phyloP scores from a whole-genome alignment of 2,888 invertebrate genomes.

The Tetanocera ferruginea region DNA sequence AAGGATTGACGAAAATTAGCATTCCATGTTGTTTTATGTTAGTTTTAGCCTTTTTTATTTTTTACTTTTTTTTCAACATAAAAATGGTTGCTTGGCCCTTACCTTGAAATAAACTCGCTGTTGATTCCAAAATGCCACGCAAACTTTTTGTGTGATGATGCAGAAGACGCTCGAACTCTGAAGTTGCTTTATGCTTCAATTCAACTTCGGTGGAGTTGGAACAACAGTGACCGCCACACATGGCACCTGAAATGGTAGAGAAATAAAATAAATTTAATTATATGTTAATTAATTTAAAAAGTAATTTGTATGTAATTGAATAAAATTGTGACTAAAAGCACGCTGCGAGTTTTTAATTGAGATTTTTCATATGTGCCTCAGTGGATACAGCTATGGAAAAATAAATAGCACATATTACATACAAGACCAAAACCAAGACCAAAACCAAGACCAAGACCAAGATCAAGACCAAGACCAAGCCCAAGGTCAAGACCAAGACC shows the following conservation, averaged over 20 bases:
- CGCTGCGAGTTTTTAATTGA: not conserved
- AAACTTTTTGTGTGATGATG: slow-evolving; percentile 81
- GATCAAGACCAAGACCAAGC: too few relatives aligned
- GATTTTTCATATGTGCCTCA: too few relatives aligned
- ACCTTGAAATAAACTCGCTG: slow-evolving; percentile 83
- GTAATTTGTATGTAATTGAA: too few relatives aligned
- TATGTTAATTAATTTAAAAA: not conserved
- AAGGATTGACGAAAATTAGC: too few relatives aligned
- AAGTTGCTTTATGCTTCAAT: slow-evolving; percentile 65
- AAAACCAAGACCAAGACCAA: too few relatives aligned
- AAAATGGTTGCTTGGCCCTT: slow-evolving; percentile 62
- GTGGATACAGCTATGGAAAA: too few relatives aligned
- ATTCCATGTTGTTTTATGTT: too few relatives aligned
- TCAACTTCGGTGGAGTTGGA: slow-evolving; percentile 67
- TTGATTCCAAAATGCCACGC: slow-evolving; percentile 81
- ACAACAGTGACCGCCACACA: slow-evolving; percentile 69
- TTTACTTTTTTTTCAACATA: too few relatives aligned
- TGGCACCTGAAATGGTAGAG: slow-evolving; percentile 61
- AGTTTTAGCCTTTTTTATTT: too few relatives aligned
- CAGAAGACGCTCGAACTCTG: slow-evolving; percentile 77
- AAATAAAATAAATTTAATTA: slow-evolving; percentile 14
- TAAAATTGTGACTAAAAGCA: not conserved
- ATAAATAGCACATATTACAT: too few relatives aligned
- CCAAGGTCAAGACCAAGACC: too few relatives aligned
- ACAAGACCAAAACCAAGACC: too few relatives aligned